These are phyloP conservation scores for Calosoma granatense DNA, from an alignment of 1,140 invertebrate genomes.

Conservation along the genomic window DNA sequence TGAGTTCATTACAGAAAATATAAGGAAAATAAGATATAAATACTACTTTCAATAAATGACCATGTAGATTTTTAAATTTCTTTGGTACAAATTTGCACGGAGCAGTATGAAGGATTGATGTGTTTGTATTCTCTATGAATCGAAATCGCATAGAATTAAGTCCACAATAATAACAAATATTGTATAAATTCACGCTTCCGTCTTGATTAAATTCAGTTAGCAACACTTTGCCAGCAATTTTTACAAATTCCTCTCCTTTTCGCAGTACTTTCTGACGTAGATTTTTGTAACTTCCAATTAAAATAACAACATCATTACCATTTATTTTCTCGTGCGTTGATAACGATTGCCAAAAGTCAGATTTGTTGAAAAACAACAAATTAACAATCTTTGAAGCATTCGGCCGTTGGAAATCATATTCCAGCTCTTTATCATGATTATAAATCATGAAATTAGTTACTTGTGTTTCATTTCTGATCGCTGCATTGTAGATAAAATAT, in stretches of 20 bases:
- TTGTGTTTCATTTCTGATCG: background rate
- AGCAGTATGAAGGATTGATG: background rate
- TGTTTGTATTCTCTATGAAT: background rate
- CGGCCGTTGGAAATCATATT: background rate
- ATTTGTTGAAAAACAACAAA: background rate
- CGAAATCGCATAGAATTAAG: background rate
- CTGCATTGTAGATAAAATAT: background rate
- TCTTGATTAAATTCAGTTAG: background rate
- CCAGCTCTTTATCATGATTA: background rate
- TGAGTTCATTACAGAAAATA: background rate
- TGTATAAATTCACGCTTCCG: background rate
- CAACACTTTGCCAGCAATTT: background rate
- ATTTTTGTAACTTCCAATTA: background rate
- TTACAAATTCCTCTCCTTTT: background rate
- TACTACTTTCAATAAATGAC: background rate
- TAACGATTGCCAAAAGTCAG: background rate
- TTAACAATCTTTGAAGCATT: background rate
- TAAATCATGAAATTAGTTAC: background rate
- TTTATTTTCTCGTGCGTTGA: background rate
- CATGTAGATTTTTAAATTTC: background rate
- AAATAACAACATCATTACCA: background rate
- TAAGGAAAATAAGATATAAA: background rate
- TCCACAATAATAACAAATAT: slow-evolving; percentile 1
- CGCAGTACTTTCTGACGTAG: background rate
- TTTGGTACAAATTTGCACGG: background rate